phyloP scores from a whole-genome alignment of 2,113 vertebrate species.

The Gorilla gorilla region DNA sequence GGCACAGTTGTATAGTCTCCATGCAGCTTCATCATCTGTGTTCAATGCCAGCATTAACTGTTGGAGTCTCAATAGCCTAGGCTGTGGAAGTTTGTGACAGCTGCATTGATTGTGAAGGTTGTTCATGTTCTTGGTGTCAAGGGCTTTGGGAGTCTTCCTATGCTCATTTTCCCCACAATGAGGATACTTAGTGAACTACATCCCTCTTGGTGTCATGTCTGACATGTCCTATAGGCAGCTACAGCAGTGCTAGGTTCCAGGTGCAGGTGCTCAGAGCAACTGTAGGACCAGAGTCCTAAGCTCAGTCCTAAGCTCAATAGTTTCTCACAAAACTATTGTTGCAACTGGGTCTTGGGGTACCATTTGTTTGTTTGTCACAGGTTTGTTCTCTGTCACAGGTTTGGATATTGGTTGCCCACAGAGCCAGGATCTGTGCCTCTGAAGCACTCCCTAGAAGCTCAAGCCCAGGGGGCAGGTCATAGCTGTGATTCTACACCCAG shows the following conservation, averaged over 20 bases:
- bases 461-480: neutral
- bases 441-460: neutral
- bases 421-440: neutral
- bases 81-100: neutral
- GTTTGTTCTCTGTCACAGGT: neutral
- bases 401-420: neutral
- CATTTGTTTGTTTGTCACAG: too few relatives aligned
- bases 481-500: neutral
- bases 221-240: neutral
- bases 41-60: neutral
- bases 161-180: neutral
- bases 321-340: neutral
- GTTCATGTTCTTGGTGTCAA: neutral
- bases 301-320: neutral
- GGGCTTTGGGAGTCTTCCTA: neutral
- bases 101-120: neutral
- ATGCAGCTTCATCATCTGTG: neutral
- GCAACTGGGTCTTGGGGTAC: neutral
- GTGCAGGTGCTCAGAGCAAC: neutral
- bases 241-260: neutral
- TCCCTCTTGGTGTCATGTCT: neutral
- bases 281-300: neutral
- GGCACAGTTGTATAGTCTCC: neutral
- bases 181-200: neutral
- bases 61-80: neutral